A percentile compares a stretch with the other conserved stretches of the same genome.
Evolutionary conservation across 2,888 invertebrate genomes (phyloP).

Genomic region (Minunthozetes semirufus): DNA sequence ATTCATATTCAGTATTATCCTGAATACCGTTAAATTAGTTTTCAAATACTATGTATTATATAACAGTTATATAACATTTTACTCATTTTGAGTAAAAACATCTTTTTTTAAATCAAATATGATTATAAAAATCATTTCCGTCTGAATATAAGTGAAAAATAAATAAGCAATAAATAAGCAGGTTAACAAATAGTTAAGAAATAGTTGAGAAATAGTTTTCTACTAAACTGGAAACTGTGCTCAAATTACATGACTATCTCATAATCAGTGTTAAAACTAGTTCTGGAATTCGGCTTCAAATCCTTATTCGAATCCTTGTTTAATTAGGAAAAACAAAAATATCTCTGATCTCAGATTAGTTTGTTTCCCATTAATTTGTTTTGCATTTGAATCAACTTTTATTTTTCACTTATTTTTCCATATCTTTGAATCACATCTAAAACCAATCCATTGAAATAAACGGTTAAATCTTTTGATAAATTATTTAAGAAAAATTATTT

Average conservation of each 20-base stretch:
- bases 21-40: constrained; percentile 10
- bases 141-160: background rate
- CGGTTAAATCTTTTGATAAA: too few species aligned
- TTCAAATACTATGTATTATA: background rate
- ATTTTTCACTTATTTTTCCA: background rate
- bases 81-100: background rate
- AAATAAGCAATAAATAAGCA: too few species aligned
- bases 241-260: constrained; percentile 3
- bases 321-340: constrained; percentile 25
- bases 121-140: background rate
- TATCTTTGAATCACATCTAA: background rate
- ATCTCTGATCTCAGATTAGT: constrained; percentile 4
- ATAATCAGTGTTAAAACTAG: constrained; percentile 2
- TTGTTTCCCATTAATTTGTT: background rate
- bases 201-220: background rate
- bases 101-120: background rate
- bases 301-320: constrained; percentile 21
- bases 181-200: background rate
- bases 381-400: background rate
- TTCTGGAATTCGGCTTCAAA: background rate
- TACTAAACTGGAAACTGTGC: background rate
- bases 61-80: background rate
- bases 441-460: too few species aligned
- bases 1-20: background rate
- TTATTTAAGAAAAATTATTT: too few species aligned